phyloP scores from a whole-genome alignment of 2,797 vertebrate species.

The Chaetodon trifasciatus region DNA sequence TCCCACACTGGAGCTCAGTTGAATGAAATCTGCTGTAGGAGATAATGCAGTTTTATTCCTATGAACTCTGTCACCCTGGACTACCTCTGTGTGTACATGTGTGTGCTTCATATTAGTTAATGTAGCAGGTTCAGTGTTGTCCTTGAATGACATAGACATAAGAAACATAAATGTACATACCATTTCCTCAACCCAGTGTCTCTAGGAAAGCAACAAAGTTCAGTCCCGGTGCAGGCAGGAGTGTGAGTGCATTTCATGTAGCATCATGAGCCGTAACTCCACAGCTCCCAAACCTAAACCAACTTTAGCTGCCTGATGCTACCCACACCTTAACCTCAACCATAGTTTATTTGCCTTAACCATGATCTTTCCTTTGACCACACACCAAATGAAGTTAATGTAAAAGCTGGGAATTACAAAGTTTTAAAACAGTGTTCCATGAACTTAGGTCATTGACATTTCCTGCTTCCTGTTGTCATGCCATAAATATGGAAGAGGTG shows the following conservation, averaged over 20 bases:
- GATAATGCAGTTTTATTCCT: neutral
- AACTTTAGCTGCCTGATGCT: neutral
- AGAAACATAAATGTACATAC: neutral
- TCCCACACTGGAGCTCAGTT: neutral
- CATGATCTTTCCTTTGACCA: neutral
- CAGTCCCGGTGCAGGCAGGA: neutral
- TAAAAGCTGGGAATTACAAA: neutral
- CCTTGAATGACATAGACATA: neutral
- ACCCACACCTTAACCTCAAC: neutral
- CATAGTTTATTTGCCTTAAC: neutral
- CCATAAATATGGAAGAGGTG: neutral
- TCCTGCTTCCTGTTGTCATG: neutral
- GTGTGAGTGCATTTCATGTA: neutral
- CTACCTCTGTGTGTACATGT: no score
- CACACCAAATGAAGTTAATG: no score
- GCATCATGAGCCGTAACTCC: neutral
- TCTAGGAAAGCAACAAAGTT: neutral
- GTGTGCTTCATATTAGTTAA: neutral
- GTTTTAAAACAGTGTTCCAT: neutral
- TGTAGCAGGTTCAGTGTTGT: neutral
- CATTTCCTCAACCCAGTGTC: neutral
- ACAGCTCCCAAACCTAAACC: neutral
- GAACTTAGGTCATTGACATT: no score
- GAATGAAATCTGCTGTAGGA: neutral
- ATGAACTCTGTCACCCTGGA: neutral